Base-by-base conservation (phyloP, 2,888 invertebrate genomes). In the Mechanitis messenoides region DNA sequence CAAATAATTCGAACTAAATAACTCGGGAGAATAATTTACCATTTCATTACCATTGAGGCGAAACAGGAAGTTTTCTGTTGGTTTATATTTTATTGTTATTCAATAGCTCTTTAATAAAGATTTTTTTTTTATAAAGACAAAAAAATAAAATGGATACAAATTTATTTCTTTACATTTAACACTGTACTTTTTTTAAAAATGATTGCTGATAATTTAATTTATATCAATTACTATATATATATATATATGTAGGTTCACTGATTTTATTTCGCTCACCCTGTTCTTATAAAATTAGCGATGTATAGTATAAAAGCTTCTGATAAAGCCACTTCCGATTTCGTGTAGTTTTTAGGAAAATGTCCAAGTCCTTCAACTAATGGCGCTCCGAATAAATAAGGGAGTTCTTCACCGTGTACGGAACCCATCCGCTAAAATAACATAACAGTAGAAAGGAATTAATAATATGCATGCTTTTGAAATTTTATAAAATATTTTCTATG, bases 361-460 rank as follows among this genome's bases (percentile, higher is more conserved):
- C 92, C 95, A 79, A 92, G 92, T 3, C 95, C 95, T 68, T 95
- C 95, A 9, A 96, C 95, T 55, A 97, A 87, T 3, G 97, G 97
- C 9, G 97, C 97, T 45, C 97, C 97, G 75, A 97, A 97, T 68
- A 97, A 92, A 81, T 97, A 97, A 0, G 97, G 95, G 66, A 97
- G 87, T 75, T 97, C 97, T 83, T 97, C 97, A 0, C 97, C 97
- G 76, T 97, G 97, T 3, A 97, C 96, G 0, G 97, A 96, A 28
- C 97, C 97, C 94, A 96, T 95, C 68, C 96, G 92, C 94, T 97
- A 91, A 46, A 83, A 78, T 46, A 50, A 9, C 9, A 56, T 33
- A 12, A 54, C n/a, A 33, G n/a, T 59, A 55, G 31, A 12, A 50
- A 28, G 45, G 35, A 35, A 33, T 53, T 5, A 42, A 33, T 12